Conservation (phyloP, 2,888 invertebrate species). For the Rhamnusium bicolor region DNA sequence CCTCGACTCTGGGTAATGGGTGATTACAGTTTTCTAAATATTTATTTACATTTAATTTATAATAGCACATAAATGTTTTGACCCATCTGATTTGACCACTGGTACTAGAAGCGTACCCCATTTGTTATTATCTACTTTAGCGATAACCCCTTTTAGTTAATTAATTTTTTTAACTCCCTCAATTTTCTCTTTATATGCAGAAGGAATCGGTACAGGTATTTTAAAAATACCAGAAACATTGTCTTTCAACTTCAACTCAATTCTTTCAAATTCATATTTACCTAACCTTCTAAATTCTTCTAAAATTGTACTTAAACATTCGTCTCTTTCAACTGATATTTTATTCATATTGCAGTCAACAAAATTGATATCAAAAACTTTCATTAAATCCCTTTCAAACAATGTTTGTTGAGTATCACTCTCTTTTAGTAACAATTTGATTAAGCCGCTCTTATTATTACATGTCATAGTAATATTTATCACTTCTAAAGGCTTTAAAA, state of each 20-base stretch:
- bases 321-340: not conserved
- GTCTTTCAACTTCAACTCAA: conserved; percentile 1
- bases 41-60: conserved; percentile 55
- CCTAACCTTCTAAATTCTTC: not conserved
- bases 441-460: not conserved
- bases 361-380: not conserved
- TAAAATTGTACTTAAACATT: not conserved
- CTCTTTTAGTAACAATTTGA: not conserved
- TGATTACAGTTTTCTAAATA: conserved; percentile 7
- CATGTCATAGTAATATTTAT: not conserved
- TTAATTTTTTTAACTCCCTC: conserved; percentile 4
- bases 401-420: not conserved
- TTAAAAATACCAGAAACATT: conserved; percentile 16
- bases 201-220: not conserved
- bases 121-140: conserved; percentile 6
- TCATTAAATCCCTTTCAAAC: not conserved
- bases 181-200: conserved; percentile 9
- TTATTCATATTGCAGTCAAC: not conserved
- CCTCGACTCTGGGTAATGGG: conserved; percentile 21
- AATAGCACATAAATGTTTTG: conserved; percentile 41
- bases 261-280: not conserved
- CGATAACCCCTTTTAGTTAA: not conserved
- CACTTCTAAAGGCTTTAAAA: not conserved
- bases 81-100: conserved; percentile 10
- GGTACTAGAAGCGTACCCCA: conserved; percentile 13